Evolutionary conservation across 2,113 vertebrate species (phyloP), one percentile per base, ranked within the genome.

Genomic region (Stigmatopora nigra): DNA sequence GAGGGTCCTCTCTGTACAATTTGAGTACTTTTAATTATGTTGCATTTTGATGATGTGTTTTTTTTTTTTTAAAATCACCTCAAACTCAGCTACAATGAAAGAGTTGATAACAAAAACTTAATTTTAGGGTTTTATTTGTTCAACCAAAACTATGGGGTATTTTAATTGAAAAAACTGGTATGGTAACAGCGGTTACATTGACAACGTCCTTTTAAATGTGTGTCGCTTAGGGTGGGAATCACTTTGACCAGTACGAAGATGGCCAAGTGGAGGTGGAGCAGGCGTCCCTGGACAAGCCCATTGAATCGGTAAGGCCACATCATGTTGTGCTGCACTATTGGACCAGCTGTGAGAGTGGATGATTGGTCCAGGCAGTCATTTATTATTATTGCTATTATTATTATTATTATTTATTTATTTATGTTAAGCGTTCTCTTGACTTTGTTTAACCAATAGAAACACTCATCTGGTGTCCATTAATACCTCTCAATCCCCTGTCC

Each of bases 231-330:
- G 97, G 96, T 91, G 97, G 95, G 80, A 99, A 98, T 94, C 95
- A 98, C 91, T 99, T 99, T 91, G 97, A 99, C 91, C 95, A 98
- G 4, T 99, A 98, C 89, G 97, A 99, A 87, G 97, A 99, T 78
- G 97, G 97, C 86, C 97, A 99, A 82, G 84, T 99, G 93, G 97
- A 99, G 89, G 91, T 99, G 82, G 97, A 99, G 82, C 97, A 99
- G 80, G 96, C 97, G 0, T 99, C 97, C 75, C 87, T 99, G 86
- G 97, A 99, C 93, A 99, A 99, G 90, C 97, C 97, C 75, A 99
- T 99, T 78, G 97, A 99, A 97, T 94, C 97, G 96, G 97, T 99
- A 98, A 99, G 97, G 86, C 78, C 47, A 3, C 78, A 80, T 45
- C 77, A 73, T 31, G 53, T 83, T 78, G 82, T 17, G 83, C 84